Base-by-base conservation (phyloP, 2,113 vertebrate genomes). In the Cynopterus brachyotis region DNA sequence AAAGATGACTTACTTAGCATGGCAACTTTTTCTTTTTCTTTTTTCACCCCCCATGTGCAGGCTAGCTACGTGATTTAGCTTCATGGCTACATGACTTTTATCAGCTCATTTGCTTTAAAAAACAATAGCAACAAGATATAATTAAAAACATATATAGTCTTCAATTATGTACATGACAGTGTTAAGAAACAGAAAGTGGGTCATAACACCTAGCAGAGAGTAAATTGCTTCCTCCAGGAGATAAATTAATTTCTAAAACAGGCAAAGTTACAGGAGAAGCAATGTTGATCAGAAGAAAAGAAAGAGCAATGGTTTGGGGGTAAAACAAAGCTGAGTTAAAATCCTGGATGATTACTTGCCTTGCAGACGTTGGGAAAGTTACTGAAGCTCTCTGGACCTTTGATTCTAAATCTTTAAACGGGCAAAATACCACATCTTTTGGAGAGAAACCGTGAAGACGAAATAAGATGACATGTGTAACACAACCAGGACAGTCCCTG, bases 181-280 rank as follows among this genome's bases (percentile, higher is more conserved):
- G 17, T 73, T 78, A 70, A 19, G 55, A 94, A 85, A 96, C 37
- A 95, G 45, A 97, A 91, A 96, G 73, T 6, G 47, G 53, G 81
- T 37, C 22, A 72, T 20, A 86, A 87, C 9, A 20, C 69, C 47
- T 50, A 70, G 40, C 72, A 93, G n/a, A 95, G 57, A 92, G 28
- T 91, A 94, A 91, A 87, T 0, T 95, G 42, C 32, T 75, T 97
- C 37, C 73, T 70, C 62, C 40, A 70, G 30, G 37, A 88, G 94
- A 86, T 40, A 79, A 83, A 81, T 24, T 55, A 73, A 60, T 91
- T 24, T 70, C 82, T 81, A 24, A 97, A 89, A 83, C 0, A 84
- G 30, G 78, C 62, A 42, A 69, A 92, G 69, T 42, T 86, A 92
- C 11, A 83, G 55, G 47, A 84, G 32, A 96, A 91, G 42, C 20